These are phyloP conservation scores for Drosophila stalkeri DNA, from an alignment of 2,888 invertebrate genomes.

Conservation along the genomic window DNA sequence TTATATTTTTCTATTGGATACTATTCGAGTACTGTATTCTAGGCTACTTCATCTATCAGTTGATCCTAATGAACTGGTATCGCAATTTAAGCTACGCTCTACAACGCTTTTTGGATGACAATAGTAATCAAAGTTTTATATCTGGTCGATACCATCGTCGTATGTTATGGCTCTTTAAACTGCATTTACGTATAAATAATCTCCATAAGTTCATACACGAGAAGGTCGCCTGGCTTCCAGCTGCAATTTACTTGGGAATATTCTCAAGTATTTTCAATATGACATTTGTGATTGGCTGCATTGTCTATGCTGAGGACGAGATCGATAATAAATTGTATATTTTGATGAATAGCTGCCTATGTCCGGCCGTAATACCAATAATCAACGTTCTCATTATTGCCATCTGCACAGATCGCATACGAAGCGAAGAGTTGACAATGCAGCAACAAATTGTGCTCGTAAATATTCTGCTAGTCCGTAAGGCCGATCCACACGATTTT, in stretches of 20 bases:
- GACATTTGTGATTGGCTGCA: constrained; percentile 56
- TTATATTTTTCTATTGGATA: constrained; percentile 51
- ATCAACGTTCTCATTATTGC: constrained; percentile 57
- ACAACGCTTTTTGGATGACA: constrained; percentile 45
- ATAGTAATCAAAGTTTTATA: constrained; percentile 24
- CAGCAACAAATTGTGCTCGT: constrained; percentile 66
- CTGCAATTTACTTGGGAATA: constrained; percentile 49
- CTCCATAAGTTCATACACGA: constrained; percentile 42
- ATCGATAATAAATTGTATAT: constrained; percentile 59
- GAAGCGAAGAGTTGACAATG: constrained; percentile 46
- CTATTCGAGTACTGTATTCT: constrained; percentile 56
- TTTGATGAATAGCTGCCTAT: constrained; percentile 47
- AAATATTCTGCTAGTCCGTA: constrained; percentile 39
- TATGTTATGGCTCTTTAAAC: constrained; percentile 46
- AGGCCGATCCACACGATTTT: not conserved
- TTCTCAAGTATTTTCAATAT: constrained; percentile 51
- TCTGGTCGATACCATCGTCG: constrained; percentile 37
- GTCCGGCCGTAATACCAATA: constrained; percentile 49
- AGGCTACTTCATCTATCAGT: constrained; percentile 58
- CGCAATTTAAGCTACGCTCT: constrained; percentile 45
- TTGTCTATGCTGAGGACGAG: constrained; percentile 46
- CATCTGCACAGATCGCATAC: constrained; percentile 55
- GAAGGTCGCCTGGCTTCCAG: constrained; percentile 45
- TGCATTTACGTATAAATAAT: constrained; percentile 56
- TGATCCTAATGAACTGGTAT: constrained; percentile 58